These are phyloP conservation scores for Philotrypesis tridentata DNA, from an alignment of 1,140 invertebrate species.

Conservation along the genomic window DNA sequence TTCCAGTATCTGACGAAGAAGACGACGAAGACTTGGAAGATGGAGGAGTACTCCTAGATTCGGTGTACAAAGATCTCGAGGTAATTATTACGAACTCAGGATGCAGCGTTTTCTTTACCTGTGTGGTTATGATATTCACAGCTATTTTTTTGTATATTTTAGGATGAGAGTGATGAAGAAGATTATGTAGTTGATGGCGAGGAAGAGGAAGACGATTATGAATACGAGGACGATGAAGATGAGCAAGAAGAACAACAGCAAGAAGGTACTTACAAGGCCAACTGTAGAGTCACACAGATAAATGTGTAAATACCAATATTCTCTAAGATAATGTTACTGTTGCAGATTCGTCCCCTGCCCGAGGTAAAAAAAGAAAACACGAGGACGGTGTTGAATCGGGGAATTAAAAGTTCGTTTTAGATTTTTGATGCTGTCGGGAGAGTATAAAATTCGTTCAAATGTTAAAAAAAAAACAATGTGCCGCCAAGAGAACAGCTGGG, in stretches of 20 bases:
- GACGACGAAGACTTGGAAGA: constrained; percentile 78
- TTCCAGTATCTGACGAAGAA: constrained; percentile 74
- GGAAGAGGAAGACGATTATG: constrained; percentile 76
- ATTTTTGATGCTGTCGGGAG: constrained; percentile 67
- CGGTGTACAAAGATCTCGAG: constrained; percentile 84
- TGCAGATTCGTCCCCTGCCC: constrained; percentile 73
- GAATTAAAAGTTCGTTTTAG: constrained; percentile 66
- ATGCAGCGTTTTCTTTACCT: neutral
- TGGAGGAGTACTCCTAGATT: constrained; percentile 79
- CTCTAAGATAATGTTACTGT: constrained; percentile 43
- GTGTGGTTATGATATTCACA: constrained; percentile 10
- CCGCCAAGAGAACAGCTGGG: constrained; percentile 71
- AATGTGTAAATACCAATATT: neutral
- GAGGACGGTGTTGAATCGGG: constrained; percentile 74
- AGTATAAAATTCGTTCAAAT: constrained; percentile 72
- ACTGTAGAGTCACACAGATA: neutral
- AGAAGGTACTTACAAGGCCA: constrained; percentile 50
- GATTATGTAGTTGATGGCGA: constrained; percentile 78
- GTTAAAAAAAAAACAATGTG: constrained; percentile 67
- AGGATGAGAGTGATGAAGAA: constrained; percentile 78
- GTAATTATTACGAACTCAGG: constrained; percentile 67
- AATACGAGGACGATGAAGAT: constrained; percentile 74
- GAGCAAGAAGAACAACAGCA: constrained; percentile 67
- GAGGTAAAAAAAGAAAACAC: constrained; percentile 84
- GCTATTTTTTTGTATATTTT: constrained; percentile 52